phyloP scores from a whole-genome alignment of 1,140 invertebrate species.

The Sesamia nonagrioides region DNA sequence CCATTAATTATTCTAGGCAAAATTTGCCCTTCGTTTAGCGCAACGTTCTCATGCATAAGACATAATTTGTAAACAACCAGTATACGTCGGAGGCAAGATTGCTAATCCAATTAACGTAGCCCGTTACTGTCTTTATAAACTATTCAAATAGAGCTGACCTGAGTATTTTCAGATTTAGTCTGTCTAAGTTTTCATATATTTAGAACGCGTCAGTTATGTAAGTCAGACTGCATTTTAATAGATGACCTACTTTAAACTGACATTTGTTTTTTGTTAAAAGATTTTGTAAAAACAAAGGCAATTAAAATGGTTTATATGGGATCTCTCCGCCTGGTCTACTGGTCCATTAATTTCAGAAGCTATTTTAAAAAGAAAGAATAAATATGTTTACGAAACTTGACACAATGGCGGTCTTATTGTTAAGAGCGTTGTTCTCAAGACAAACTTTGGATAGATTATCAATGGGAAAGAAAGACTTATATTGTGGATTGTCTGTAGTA shows the following conservation, averaged over 20 bases:
- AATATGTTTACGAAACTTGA: no score
- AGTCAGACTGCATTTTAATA: not conserved
- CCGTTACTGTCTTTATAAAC: not conserved
- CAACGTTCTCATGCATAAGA: not conserved
- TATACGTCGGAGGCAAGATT: not conserved
- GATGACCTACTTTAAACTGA: not conserved
- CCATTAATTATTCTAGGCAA: not conserved
- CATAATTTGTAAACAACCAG: slow-evolving; percentile 18
- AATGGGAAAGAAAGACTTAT: no score
- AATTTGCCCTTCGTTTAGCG: not conserved
- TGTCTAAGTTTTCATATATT: not conserved
- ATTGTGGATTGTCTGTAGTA: no score
- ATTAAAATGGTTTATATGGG: no score
- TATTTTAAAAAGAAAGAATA: no score
- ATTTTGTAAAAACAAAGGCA: no score
- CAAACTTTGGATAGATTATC: no score
- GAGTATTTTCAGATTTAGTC: slow-evolving; percentile 15
- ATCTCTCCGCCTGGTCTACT: no score
- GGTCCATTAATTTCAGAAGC: no score
- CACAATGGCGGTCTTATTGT: no score
- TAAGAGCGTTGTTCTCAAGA: no score
- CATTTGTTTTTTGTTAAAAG: no score
- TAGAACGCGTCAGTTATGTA: not conserved
- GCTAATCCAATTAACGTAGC: slow-evolving; percentile 17
- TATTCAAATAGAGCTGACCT: slow-evolving; percentile 17